Evolutionary conservation across 2,797 vertebrate species (phyloP).

Genomic region (Diplodus sargus): DNA sequence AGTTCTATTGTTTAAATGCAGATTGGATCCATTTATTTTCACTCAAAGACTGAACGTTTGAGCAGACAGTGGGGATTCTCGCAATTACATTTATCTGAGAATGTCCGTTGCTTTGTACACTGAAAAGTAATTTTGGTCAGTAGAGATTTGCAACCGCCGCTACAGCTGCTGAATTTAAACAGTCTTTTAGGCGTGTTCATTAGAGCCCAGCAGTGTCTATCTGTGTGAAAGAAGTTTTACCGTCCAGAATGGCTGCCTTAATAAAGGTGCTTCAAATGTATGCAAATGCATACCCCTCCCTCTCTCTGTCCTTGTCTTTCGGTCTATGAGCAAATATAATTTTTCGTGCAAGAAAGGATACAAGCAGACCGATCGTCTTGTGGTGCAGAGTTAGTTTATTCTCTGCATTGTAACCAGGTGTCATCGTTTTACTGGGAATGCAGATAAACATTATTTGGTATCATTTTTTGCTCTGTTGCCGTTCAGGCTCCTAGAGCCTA

Average conservation of each 20-base stretch:
- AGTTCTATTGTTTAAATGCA: slow-evolving; percentile 74
- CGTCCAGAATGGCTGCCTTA: slow-evolving; percentile 47
- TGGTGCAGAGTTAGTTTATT: slow-evolving; percentile 8
- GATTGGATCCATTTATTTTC: slow-evolving; percentile 72
- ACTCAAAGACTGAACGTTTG: slow-evolving; percentile 58
- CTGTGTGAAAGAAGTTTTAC: slow-evolving; percentile 48
- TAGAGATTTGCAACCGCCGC: slow-evolving; percentile 64
- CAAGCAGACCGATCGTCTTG: not conserved
- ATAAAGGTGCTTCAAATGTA: slow-evolving; percentile 68
- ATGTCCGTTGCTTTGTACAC: slow-evolving; percentile 69
- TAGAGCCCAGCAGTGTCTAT: slow-evolving; percentile 65
- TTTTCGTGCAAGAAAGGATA: slow-evolving; percentile 48
- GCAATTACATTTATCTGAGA: slow-evolving; percentile 81
- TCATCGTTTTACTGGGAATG: not conserved
- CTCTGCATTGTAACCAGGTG: not conserved
- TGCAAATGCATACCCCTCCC: slow-evolving; percentile 60
- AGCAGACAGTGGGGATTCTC: slow-evolving; percentile 70
- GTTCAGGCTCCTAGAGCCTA: not conserved
- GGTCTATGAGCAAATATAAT: slow-evolving; percentile 52
- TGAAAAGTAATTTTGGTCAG: slow-evolving; percentile 76
- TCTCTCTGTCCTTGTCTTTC: slow-evolving; percentile 40
- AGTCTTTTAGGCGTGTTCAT: slow-evolving; percentile 65
- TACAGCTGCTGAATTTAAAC: slow-evolving; percentile 73
- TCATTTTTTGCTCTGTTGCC: no score
- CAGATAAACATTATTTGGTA: slow-evolving; percentile 9